phyloP scores from a whole-genome alignment of 2,797 vertebrate species.

The Malacoraja senta region DNA sequence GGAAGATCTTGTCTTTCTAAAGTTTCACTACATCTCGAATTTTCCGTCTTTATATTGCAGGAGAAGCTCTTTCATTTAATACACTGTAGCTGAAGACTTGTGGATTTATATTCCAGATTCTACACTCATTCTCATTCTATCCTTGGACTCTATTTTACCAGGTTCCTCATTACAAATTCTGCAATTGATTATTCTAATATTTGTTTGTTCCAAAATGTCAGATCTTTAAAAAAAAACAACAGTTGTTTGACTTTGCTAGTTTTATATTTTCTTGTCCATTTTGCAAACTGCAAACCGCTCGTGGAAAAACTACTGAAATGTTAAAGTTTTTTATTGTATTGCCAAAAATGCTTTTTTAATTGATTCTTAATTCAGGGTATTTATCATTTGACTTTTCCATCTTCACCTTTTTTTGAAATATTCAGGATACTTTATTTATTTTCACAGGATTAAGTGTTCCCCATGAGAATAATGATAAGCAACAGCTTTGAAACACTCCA shows the following conservation, averaged over 20 bases:
- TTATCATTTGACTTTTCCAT: neutral
- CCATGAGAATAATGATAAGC: no score
- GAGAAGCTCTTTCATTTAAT: neutral
- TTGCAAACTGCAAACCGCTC: neutral
- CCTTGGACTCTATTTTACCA: neutral
- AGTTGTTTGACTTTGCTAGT: neutral
- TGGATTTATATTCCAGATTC: neutral
- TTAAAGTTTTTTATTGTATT: neutral
- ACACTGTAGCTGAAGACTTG: neutral
- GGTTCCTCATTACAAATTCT: neutral
- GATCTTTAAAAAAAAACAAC: neutral
- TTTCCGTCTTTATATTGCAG: neutral
- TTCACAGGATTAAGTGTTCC: no score
- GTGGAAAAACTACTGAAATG: neutral
- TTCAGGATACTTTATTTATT: no score
- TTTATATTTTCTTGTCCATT: neutral
- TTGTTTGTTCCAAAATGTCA: neutral
- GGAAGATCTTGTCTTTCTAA: neutral
- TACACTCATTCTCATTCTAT: neutral
- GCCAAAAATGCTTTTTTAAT: neutral
- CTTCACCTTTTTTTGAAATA: neutral
- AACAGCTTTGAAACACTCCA: no score
- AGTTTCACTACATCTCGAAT: neutral
- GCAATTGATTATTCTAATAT: neutral
- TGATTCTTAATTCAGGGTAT: neutral